Conservation (phyloP, 1,140 invertebrate species). For the Nylanderia fulva region DNA sequence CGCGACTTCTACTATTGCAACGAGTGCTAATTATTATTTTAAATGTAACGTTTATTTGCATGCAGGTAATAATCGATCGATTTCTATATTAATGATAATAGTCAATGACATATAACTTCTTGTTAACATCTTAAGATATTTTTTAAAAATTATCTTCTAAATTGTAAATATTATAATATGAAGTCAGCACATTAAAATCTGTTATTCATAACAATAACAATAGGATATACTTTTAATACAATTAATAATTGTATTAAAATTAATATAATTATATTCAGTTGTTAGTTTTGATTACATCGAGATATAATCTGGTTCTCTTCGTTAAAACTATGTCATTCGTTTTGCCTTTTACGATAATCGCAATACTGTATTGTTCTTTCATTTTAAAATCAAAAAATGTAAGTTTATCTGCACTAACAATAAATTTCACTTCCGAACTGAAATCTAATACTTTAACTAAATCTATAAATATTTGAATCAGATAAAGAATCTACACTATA, state of each 20-base stretch:
- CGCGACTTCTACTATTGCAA: conserved; percentile 8
- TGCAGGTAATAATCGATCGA: conserved; percentile 25
- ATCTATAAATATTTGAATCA: not conserved
- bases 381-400: conserved; percentile 26
- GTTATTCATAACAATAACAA: not conserved
- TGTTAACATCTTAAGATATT: no score
- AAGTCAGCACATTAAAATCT: not conserved
- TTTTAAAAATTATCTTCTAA: not conserved
- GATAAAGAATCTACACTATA: conserved; percentile 13
- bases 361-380: not conserved
- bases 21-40: not conserved
- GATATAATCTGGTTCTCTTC: conserved; percentile 9
- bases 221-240: not conserved
- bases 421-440: not conserved
- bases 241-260: no score
- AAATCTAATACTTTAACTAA: not conserved
- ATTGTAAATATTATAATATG: not conserved
- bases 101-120: not conserved
- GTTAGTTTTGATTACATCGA: conserved; percentile 10
- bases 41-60: not conserved
- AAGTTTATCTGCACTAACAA: not conserved
- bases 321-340: not conserved
- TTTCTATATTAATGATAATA: not conserved
- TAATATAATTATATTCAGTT: conserved; percentile 9
- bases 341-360: not conserved